phyloP scores from a whole-genome alignment of 2,797 vertebrate species.

The Octomys mimax region DNA sequence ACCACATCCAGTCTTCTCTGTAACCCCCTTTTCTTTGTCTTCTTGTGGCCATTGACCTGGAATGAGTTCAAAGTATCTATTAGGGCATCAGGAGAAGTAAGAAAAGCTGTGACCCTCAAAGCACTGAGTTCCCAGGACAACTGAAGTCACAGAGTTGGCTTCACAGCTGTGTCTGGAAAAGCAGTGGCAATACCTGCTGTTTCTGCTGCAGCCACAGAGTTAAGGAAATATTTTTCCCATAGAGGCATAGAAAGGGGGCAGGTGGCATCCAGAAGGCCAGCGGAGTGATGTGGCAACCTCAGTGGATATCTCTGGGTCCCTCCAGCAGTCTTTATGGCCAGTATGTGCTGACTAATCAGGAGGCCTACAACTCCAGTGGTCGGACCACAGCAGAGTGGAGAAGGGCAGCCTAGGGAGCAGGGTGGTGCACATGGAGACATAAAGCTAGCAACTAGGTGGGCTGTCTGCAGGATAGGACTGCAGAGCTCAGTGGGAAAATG shows the following conservation, averaged over 20 bases:
- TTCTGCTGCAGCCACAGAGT: background rate
- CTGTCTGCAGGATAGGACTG: accelerated
- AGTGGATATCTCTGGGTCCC: background rate
- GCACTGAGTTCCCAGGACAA: background rate
- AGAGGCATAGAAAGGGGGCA: background rate
- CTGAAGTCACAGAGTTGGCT: background rate
- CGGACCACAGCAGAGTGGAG: accelerated
- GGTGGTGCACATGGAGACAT: background rate
- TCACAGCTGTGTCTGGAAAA: background rate
- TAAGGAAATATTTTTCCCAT: background rate
- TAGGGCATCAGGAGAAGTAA: background rate
- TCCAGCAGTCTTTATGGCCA: background rate
- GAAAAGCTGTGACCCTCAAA: background rate
- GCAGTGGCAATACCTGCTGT: accelerated
- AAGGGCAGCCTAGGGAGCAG: background rate
- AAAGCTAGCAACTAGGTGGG: too few relatives aligned
- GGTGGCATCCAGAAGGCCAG: too few relatives aligned
- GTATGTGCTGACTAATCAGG: accelerated
- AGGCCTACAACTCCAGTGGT: accelerated
- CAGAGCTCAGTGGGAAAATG: background rate
- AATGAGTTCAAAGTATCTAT: background rate
- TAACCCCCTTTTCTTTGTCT: background rate
- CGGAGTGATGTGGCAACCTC: background rate
- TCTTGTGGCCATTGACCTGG: background rate
- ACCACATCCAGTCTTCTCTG: too few relatives aligned